Evolutionary conservation across 2,888 invertebrate genomes (phyloP).

Genomic region (Dicranocentrus wangi): DNA sequence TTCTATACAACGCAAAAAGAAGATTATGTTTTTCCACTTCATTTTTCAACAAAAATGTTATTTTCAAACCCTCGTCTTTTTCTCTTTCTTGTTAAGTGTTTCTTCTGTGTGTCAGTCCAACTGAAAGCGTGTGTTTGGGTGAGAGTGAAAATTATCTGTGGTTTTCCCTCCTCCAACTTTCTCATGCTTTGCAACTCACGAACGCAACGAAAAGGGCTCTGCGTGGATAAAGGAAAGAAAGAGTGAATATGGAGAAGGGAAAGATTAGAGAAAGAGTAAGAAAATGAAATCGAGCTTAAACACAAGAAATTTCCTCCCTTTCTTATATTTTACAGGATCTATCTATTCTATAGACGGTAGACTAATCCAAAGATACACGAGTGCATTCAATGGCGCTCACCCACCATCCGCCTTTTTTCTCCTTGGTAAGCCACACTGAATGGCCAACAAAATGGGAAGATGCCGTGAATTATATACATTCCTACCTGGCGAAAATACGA

Average conservation of each 20-base stretch:
- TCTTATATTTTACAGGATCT: too few relatives aligned
- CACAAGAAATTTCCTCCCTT: constrained; percentile 23
- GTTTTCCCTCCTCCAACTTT: constrained; percentile 24
- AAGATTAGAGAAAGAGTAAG: constrained; percentile 50
- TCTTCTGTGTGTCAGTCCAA: constrained; percentile 27
- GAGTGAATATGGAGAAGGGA: constrained; percentile 4
- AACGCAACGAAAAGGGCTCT: constrained; percentile 14
- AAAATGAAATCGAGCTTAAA: constrained; percentile 62
- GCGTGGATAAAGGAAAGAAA: neutral
- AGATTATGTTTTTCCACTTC: constrained; percentile 59
- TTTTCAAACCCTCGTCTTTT: constrained; percentile 49
- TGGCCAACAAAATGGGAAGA: constrained; percentile 37
- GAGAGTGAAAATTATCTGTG: constrained; percentile 55
- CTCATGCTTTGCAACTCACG: too few relatives aligned
- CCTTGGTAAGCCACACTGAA: constrained; percentile 37
- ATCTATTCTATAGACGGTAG: too few relatives aligned
- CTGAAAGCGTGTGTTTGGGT: constrained; percentile 24
- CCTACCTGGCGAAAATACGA: too few relatives aligned
- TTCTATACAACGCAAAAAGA: constrained; percentile 7
- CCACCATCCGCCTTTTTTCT: neutral
- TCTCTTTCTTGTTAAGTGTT: constrained; percentile 44
- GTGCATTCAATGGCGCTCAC: neutral
- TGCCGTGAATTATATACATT: neutral
- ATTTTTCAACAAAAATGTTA: constrained; percentile 58
- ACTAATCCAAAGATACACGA: too few relatives aligned